A percentile compares a stretch with the other conserved stretches of the same genome.
Evolutionary conservation across 2,888 invertebrate species (phyloP).

Genomic region (Scaeva pyrastri): DNA sequence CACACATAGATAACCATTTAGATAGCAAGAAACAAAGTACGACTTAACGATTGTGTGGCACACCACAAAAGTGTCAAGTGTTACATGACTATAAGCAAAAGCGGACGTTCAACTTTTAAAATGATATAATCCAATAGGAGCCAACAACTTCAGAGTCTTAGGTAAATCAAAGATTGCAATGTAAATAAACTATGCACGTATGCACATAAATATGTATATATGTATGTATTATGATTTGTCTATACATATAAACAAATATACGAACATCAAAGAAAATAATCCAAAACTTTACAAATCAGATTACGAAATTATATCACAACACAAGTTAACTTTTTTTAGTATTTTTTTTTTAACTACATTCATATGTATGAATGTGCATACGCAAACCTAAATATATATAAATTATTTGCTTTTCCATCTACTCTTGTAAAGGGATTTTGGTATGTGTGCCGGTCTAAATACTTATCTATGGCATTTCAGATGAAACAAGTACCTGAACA

Average conservation of each 20-base stretch:
- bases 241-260: neutral
- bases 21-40: slow-evolving; percentile 39
- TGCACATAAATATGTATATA: neutral
- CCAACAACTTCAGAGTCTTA: neutral
- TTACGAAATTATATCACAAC: slow-evolving; percentile 65
- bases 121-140: slow-evolving; percentile 38
- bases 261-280: slow-evolving; percentile 46
- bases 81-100: slow-evolving; percentile 48
- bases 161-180: slow-evolving; percentile 4
- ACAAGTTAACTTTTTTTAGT: slow-evolving; percentile 40
- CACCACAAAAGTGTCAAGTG: slow-evolving; percentile 59
- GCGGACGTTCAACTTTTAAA: slow-evolving; percentile 68
- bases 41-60: slow-evolving; percentile 17
- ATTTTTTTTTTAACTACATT: neutral
- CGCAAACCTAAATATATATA: no score
- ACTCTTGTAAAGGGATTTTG: slow-evolving; percentile 37
- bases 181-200: neutral
- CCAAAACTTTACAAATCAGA: slow-evolving; percentile 50
- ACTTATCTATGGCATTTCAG: slow-evolving; percentile 44
- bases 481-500: slow-evolving; percentile 19
- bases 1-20: slow-evolving; percentile 20
- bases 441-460: slow-evolving; percentile 15
- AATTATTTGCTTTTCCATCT: neutral
- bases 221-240: neutral
- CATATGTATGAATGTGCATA: no score